Evolutionary conservation across 2,888 invertebrate species (phyloP).

Genomic region (Hypercompe scribonia): DNA sequence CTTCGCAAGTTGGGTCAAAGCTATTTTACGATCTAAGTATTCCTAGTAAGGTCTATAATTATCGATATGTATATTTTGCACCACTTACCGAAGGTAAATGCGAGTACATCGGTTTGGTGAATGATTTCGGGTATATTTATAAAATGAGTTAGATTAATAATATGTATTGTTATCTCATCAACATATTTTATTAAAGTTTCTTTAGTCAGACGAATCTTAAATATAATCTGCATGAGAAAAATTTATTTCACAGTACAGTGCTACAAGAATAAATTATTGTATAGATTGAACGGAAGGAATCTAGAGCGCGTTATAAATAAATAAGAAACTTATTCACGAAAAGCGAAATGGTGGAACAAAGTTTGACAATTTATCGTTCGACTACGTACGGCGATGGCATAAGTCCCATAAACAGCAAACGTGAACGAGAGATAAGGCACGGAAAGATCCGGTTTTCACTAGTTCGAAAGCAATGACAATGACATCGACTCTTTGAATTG

Average conservation of each 20-base stretch:
- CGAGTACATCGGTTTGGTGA: neutral
- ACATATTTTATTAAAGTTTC: too few relatives aligned
- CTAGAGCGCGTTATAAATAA: constrained; percentile 2
- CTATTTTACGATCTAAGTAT: neutral
- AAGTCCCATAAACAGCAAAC: constrained; percentile 10
- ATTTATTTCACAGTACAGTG: neutral
- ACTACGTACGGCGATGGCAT: constrained; percentile 7
- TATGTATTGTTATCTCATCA: too few relatives aligned
- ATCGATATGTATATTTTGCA: neutral
- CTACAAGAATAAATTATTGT: neutral
- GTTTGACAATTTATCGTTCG: constrained; percentile 17
- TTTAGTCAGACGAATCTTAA: neutral
- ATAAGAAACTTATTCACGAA: constrained; percentile 8
- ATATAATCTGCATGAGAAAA: neutral
- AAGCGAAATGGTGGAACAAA: constrained; percentile 7
- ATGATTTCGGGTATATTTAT: neutral
- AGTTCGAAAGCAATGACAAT: neutral
- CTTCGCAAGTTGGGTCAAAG: neutral
- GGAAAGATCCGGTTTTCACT: constrained; percentile 1
- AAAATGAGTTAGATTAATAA: too few relatives aligned
- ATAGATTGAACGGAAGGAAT: neutral
- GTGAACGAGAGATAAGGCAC: constrained; percentile 12
- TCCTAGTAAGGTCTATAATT: neutral
- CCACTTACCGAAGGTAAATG: neutral
- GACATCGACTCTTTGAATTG: neutral